Evolutionary conservation across 1,140 invertebrate species (phyloP).

Genomic region (Eriosoma lanigerum): DNA sequence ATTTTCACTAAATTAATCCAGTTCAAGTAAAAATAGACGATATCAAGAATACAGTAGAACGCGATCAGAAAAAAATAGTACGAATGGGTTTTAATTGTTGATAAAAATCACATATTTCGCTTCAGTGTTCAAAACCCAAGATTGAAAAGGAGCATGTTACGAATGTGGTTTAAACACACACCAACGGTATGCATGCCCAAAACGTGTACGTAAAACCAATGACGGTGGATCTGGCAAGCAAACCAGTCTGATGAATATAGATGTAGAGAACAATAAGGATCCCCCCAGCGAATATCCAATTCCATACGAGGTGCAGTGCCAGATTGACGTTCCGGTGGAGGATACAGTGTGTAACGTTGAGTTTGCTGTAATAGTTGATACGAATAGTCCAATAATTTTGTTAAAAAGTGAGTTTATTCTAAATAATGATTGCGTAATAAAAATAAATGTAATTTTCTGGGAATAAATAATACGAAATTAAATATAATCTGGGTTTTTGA

Average conservation of each 20-base stretch:
- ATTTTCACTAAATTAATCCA: too few relatives aligned
- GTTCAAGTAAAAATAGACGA: background rate
- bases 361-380: background rate
- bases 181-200: background rate
- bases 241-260: background rate
- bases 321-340: background rate
- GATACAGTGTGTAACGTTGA: background rate
- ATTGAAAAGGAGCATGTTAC: background rate
- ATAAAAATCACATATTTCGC: background rate
- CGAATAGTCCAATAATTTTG: background rate
- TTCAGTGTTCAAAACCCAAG: background rate
- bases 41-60: too few relatives aligned
- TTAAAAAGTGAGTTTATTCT: background rate
- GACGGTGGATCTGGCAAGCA: background rate
- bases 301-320: background rate
- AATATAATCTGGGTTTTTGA: background rate
- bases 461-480: background rate
- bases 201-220: accelerated
- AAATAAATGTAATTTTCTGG: background rate
- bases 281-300: background rate
- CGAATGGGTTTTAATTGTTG: background rate
- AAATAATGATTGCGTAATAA: background rate
- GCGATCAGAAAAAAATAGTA: too few relatives aligned
- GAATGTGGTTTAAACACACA: background rate
- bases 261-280: background rate